Evolutionary conservation across 2,797 vertebrate species (phyloP).

Genomic region (Glyptemys insculpta): DNA sequence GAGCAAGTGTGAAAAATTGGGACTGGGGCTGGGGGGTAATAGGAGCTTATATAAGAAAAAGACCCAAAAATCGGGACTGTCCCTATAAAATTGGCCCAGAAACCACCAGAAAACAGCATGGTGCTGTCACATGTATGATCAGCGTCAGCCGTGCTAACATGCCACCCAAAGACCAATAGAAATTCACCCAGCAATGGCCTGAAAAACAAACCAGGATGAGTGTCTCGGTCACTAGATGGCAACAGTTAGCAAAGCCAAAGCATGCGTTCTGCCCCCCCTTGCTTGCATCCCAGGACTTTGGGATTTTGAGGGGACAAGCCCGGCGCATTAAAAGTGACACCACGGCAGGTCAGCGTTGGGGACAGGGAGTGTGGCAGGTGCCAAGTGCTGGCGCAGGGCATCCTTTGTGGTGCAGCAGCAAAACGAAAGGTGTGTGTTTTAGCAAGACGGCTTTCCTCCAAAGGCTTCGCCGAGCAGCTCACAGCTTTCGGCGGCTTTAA

Average conservation of each 20-base stretch:
- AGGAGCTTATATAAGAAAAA: too few species aligned
- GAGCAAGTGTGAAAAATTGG: too few species aligned
- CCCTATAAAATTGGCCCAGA: too few species aligned
- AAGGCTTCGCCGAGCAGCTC: neutral
- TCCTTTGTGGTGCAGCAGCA: neutral
- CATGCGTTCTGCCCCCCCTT: neutral
- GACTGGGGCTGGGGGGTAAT: too few species aligned
- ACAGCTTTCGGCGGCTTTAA: fast-evolving
- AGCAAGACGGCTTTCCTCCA: neutral
- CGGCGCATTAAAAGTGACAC: fast-evolving
- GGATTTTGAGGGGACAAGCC: neutral
- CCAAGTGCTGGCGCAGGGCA: neutral
- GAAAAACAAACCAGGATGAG: neutral
- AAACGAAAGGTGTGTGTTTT: neutral
- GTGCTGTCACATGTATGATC: neutral
- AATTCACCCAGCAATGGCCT: neutral
- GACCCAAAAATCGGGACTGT: too few species aligned
- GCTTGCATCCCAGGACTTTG: neutral
- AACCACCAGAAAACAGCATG: neutral
- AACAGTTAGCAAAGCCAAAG: conserved; percentile 32
- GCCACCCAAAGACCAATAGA: neutral
- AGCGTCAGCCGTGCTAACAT: neutral
- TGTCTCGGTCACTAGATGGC: conserved; percentile 64
- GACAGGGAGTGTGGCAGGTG: neutral
- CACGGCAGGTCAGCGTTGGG: neutral